These are phyloP conservation scores for Pogonomyrmex californicus DNA, from an alignment of 1,140 invertebrate genomes.

Conservation along the genomic window DNA sequence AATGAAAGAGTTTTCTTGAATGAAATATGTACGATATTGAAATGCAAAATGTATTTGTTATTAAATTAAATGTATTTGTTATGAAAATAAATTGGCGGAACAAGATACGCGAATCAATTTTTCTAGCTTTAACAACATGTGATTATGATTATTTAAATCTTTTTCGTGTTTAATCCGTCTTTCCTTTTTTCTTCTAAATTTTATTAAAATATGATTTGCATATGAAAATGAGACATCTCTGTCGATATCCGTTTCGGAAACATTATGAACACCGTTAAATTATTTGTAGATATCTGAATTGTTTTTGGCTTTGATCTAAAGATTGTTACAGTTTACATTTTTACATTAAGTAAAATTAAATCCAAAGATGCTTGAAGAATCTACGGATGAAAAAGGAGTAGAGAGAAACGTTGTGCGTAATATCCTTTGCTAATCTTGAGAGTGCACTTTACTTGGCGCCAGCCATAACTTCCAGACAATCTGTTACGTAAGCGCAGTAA, in stretches of 20 bases:
- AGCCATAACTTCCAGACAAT: conserved; percentile 37
- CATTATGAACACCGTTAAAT: not conserved
- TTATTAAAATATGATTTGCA: not conserved
- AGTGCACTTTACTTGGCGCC: conserved; percentile 42
- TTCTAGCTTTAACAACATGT: not conserved
- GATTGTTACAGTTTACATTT: not conserved
- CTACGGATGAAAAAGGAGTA: not conserved
- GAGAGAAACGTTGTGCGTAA: not conserved
- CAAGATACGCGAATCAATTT: not conserved
- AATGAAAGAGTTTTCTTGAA: not conserved
- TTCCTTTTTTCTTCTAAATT: not conserved
- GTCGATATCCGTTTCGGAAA: not conserved
- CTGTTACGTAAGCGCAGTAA: conserved; percentile 45
- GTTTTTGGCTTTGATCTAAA: not conserved
- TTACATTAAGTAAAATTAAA: not conserved
- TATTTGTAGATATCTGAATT: not conserved
- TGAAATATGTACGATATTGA: not conserved
- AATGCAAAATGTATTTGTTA: not conserved
- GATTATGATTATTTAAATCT: not conserved
- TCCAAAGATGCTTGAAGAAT: not conserved
- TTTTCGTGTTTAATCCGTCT: not conserved
- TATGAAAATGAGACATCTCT: not conserved
- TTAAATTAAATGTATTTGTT: not conserved
- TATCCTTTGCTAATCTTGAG: conserved; percentile 29
- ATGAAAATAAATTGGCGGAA: not conserved